phyloP scores from a whole-genome alignment of 2,113 vertebrate genomes.

The Mastomys natalensis region DNA sequence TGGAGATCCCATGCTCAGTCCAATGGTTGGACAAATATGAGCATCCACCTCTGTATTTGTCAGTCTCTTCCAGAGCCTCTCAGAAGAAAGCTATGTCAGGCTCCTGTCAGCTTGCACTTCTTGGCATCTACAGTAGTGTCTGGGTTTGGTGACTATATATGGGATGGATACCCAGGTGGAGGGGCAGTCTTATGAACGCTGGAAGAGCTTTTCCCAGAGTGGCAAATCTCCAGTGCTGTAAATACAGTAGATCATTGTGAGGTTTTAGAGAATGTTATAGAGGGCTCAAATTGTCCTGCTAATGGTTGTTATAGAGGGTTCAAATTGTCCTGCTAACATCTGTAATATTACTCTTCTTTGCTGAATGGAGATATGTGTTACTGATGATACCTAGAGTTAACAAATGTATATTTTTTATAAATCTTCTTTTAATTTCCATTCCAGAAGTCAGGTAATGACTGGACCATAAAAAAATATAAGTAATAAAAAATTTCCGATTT shows the following conservation, averaged over 20 bases:
- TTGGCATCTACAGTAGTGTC: no score
- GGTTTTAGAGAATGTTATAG: fast-evolving
- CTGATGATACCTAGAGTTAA: background rate
- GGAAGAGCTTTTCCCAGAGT: background rate
- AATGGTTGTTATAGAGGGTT: background rate
- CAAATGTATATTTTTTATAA: background rate
- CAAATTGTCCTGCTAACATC: background rate
- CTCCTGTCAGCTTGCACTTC: no score
- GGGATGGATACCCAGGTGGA: no score
- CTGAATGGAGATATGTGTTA: background rate
- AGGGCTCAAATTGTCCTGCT: background rate
- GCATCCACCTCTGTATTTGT: no score
- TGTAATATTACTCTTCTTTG: background rate
- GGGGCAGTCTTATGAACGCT: no score
- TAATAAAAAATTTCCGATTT: background rate
- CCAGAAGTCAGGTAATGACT: no score
- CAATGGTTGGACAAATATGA: no score
- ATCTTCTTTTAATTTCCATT: no score
- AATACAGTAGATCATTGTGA: background rate
- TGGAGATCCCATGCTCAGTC: no score
- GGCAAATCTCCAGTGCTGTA: background rate
- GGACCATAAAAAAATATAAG: background rate
- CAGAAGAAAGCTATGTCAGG: no score
- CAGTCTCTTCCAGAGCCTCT: no score
- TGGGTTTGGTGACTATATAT: no score